Conservation (phyloP, 1,140 invertebrate species). For the Coptotermes formosanus region DNA sequence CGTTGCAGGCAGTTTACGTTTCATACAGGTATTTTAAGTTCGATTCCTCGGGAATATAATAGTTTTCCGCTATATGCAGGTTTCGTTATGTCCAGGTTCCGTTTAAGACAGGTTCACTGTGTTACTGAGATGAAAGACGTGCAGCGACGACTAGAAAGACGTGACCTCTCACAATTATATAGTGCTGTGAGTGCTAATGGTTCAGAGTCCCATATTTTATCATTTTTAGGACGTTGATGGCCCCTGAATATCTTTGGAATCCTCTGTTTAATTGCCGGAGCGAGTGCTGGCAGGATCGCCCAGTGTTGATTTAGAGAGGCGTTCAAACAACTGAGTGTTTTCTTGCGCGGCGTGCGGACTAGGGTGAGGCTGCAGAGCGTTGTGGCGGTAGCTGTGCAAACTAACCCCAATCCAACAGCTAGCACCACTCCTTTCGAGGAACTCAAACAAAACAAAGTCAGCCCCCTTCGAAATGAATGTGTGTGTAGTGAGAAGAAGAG, state of each 20-base stretch:
- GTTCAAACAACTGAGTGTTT: conserved; percentile 18
- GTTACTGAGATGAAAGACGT: too few relatives aligned
- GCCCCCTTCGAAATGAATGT: conserved; percentile 11
- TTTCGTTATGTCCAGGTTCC: too few relatives aligned
- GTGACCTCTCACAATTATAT: too few relatives aligned
- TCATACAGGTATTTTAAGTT: too few relatives aligned
- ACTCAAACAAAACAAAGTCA: conserved; percentile 19
- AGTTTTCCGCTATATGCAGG: too few relatives aligned
- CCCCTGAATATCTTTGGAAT: background rate
- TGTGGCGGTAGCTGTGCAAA: background rate
- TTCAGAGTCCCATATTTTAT: background rate
- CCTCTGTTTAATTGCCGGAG: background rate
- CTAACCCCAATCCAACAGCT: background rate
- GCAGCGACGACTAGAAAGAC: too few relatives aligned
- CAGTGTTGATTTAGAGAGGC: background rate
- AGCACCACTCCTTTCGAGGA: background rate
- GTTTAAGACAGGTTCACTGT: too few relatives aligned
- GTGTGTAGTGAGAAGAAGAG: background rate
- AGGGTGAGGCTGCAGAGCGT: background rate
- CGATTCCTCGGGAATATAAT: too few relatives aligned
- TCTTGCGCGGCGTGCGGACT: background rate
- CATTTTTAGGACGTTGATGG: background rate
- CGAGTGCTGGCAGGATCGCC: background rate
- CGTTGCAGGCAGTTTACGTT: too few relatives aligned
- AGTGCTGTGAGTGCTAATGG: too few relatives aligned